Base-by-base conservation (phyloP, 2,888 invertebrate genomes). In the Tiliacea aurago region DNA sequence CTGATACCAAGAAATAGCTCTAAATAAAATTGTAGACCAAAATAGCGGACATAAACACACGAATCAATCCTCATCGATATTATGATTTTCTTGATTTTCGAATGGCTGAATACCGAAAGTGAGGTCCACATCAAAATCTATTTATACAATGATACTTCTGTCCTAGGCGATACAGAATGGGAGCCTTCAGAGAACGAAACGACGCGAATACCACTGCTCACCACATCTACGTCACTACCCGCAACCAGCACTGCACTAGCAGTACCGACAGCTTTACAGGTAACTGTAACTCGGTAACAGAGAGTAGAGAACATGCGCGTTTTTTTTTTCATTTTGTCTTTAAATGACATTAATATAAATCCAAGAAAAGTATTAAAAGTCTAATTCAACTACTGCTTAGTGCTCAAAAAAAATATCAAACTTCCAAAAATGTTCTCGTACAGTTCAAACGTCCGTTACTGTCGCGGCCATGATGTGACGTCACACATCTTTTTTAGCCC, bases 161-260 rank as follows among this genome's bases (percentile, higher is more conserved):
- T 37, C 1, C 1, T 89, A 97, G 97, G 97, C 89, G 98, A 98
- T 88, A 96, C 97, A 20, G 98, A 98, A 86, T 98, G 98, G 97
- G 98, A 98, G 89, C 97, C 97, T 5, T 97, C 97, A 72, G 98
- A 97, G 86, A 95, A 96, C 56, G 98, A 97, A 65, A 80, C 90
- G 4, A 80, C 89, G n/a, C 87, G 90, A 53, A 87, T 89, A 85
- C 91, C 90, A 33, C 89, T 89, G 59, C 90, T 88, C 28, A 89
- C 88, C 61, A 93, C 93, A 68, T 87, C 93, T 0, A 92, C 88
- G 0, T 89, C 90, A 0, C 83, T 91, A 43, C 89, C 92, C 1
- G 89, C 91, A 67, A 91, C 93, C 28, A 95, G 94, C 85, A 94
- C 94, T 0, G 95, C 95, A 0, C 83, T 96, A 1, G 95, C 91